Conservation (phyloP, 1,140 invertebrate genomes). For the Ephestia elutella region DNA sequence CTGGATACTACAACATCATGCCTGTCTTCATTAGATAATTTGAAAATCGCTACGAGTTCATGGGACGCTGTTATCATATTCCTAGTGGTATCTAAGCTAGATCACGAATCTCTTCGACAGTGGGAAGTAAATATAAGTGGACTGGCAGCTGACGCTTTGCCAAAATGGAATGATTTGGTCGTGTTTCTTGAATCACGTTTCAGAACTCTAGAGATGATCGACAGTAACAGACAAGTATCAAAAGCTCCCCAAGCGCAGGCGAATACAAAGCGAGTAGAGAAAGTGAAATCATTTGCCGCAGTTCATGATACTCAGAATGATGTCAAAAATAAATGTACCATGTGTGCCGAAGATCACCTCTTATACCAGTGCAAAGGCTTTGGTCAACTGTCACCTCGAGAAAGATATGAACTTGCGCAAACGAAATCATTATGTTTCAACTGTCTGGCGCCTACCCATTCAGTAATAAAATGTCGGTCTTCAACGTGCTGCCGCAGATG, state of each 20-base stretch:
- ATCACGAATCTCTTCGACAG: constrained; percentile 22
- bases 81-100: constrained; percentile 28
- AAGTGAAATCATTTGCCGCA: not conserved
- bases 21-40: constrained; percentile 23
- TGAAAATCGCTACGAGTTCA: constrained; percentile 10
- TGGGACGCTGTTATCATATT: constrained; percentile 26
- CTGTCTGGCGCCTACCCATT: constrained; percentile 18
- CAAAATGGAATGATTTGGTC: constrained; percentile 18
- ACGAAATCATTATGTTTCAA: constrained; percentile 28
- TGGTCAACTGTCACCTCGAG: constrained; percentile 9
- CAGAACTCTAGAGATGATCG: constrained; percentile 27
- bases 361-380: constrained; percentile 17
- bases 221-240: constrained; percentile 9
- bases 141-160: constrained; percentile 15
- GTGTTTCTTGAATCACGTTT: constrained; percentile 30
- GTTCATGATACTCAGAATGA: not conserved
- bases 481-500: no score
- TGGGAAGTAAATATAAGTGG: constrained; percentile 20
- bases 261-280: not conserved
- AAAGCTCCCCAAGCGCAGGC: not conserved
- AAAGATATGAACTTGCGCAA: constrained; percentile 24
- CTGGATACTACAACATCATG: constrained; percentile 25
- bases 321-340: not conserved
- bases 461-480: no score
- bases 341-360: no score